Base-by-base conservation (phyloP, 1,140 invertebrate genomes). In the Aricia agestis region DNA sequence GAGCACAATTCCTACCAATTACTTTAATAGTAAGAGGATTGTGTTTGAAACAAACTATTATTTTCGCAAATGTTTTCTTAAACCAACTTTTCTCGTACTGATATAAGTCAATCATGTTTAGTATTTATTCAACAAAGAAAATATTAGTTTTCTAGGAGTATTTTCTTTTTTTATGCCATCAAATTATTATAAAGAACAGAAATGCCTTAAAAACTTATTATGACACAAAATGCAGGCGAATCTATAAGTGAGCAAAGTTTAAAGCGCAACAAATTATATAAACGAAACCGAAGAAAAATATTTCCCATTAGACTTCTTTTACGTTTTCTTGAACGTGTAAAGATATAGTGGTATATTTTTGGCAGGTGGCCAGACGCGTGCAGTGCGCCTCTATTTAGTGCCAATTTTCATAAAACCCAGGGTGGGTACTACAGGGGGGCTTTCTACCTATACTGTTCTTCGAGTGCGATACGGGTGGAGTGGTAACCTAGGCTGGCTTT, bases 361-460 rank as follows among this genome's bases (percentile, higher is more conserved):
- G 82, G 81, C 81, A 2, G 13, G 7, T 11, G 63, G 79, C 82
- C 82, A 84, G 76, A 70, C 11, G 70, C 74, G 73, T 72, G 69
- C 73, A 74, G 78, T 74, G 76, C 73, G 68, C 65, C 68, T 67
- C 71, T 77, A 76, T 75, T 79, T 81, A 81, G 78, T 78, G 78
- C 77, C 79, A 82, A 82, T 81, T 77, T 76, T 74, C 76, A 74
- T 71, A 58, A 77, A 78, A 73, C 66, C 73, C 52, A 6, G 36
- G 36, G 36, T 36, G 36, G 36, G 36, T 36, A 36, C 36, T 36
- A 2, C 6, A 36, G 1, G 36, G 25, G 25, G 25, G 25, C 25
- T 3, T 25, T 6, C 41, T 11, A 67, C 32, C 66, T 67, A 41
- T 18, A 36, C 67, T 36, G 31, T 41, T 18, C 36, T 42, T 45